Conservation (phyloP, 2,888 invertebrate genomes). For the Limnephilus marmoratus region DNA sequence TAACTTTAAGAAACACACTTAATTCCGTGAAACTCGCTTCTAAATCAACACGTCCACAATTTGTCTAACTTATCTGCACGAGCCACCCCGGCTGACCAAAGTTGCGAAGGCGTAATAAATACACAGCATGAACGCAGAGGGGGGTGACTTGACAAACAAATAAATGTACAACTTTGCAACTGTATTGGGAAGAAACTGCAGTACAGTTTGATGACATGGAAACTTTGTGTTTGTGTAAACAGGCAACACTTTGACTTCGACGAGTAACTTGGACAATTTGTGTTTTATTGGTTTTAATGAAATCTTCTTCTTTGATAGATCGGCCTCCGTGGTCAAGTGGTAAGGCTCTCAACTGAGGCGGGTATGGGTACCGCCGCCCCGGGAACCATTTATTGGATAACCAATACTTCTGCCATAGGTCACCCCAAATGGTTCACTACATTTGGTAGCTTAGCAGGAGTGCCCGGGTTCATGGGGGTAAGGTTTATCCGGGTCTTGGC, state of each 20-base stretch:
- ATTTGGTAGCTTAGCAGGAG: too few species aligned
- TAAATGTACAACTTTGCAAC: background rate
- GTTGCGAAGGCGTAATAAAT: background rate
- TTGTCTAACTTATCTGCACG: background rate
- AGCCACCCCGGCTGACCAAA: background rate
- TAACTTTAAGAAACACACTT: background rate
- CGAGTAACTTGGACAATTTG: background rate
- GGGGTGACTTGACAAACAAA: background rate
- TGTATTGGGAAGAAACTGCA: background rate
- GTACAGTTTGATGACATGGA: background rate
- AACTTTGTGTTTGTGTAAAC: background rate
- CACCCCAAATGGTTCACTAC: too few species aligned
- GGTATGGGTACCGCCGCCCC: too few species aligned
- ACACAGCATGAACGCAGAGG: background rate
- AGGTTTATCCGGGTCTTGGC: too few species aligned
- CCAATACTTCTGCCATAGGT: too few species aligned
- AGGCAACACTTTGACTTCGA: background rate
- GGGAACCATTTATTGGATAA: too few species aligned
- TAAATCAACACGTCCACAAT: slow-evolving; percentile 2
- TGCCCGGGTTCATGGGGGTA: too few species aligned
- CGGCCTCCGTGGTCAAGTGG: too few species aligned
- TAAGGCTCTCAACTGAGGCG: too few species aligned
- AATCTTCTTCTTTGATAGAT: background rate
- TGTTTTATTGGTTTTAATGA: background rate
- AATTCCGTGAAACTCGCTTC: background rate